These are phyloP conservation scores for Athene noctua DNA, from an alignment of 2,113 vertebrate species.

Conservation along the genomic window DNA sequence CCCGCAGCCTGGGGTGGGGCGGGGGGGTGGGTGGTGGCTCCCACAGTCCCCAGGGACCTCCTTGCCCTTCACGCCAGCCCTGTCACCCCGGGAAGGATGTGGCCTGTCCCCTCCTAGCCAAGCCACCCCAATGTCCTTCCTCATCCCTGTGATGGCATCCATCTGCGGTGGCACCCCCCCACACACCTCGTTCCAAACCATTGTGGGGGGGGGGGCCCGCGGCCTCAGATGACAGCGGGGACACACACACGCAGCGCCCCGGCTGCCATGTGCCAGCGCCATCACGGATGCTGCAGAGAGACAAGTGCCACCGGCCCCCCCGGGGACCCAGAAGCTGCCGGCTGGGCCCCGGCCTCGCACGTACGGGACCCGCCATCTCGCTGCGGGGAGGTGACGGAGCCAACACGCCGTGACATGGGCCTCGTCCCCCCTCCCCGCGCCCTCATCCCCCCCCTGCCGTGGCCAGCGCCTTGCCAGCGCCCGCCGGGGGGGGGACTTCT, in stretches of 20 bases:
- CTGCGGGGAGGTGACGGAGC: slow-evolving; percentile 46
- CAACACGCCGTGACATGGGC: slow-evolving; percentile 41
- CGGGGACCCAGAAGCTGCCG: not conserved
- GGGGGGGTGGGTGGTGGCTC: accelerated
- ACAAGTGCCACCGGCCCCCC: slow-evolving; percentile 5
- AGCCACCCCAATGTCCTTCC: not conserved
- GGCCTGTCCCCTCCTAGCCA: not conserved
- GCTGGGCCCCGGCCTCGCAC: not conserved
- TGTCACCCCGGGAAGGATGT: not conserved
- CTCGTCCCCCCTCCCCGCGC: not conserved
- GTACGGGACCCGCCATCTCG: not conserved
- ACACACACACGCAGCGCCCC: not conserved
- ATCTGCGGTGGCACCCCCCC: not conserved
- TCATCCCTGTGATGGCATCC: accelerated
- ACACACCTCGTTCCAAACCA: accelerated
- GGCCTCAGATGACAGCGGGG: not conserved
- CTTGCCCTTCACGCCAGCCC: not conserved
- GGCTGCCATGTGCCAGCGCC: slow-evolving; percentile 44
- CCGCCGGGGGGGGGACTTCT: slow-evolving; percentile 20
- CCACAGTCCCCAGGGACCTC: accelerated
- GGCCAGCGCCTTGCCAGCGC: slow-evolving; percentile 10
- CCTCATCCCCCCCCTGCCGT: not conserved
- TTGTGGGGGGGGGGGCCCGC: not conserved
- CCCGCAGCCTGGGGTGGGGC: not conserved
- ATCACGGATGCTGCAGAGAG: not conserved